Percentiles rank a stretch among this genome's conserved stretches.
These are phyloP conservation scores for Poeciliopsis turrubarensis DNA, from an alignment of 2,113 vertebrate species.

Conservation along the genomic window DNA sequence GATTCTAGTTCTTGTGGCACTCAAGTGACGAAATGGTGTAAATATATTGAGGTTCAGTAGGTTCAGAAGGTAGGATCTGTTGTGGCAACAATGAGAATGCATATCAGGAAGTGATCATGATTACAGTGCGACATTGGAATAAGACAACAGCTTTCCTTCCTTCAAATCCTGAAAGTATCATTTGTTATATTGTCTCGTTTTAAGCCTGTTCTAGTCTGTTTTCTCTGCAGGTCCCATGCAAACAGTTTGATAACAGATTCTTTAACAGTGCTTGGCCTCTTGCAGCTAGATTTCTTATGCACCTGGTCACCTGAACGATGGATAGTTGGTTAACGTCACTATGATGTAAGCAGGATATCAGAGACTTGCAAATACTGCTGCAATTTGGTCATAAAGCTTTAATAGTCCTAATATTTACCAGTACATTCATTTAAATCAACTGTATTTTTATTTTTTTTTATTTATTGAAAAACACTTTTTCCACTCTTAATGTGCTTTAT, in stretches of 20 bases:
- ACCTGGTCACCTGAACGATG: not conserved
- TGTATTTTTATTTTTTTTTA: no score
- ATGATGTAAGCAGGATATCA: not conserved
- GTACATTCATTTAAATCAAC: not conserved
- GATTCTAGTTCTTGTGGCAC: constrained; percentile 5
- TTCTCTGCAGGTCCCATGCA: constrained; percentile 26
- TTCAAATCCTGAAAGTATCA: constrained; percentile 21
- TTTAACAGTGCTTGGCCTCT: constrained; percentile 5
- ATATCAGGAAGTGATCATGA: constrained; percentile 45
- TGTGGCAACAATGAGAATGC: constrained; percentile 30
- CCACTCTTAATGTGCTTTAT: constrained; percentile 9
- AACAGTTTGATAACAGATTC: constrained; percentile 11
- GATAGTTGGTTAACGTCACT: not conserved
- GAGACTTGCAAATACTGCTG: not conserved
- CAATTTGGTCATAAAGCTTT: constrained; percentile 13
- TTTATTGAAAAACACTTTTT: not conserved
- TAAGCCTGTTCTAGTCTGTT: constrained; percentile 5
- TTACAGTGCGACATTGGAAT: constrained; percentile 41
- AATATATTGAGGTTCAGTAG: constrained; percentile 12
- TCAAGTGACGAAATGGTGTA: constrained; percentile 3
- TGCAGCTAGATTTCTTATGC: constrained; percentile 1
- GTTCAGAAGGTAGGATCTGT: constrained; percentile 15
- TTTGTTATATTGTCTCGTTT: constrained; percentile 25
- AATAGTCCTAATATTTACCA: constrained; percentile 10
- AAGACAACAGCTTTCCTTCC: constrained; percentile 39